These are phyloP conservation scores for Diachrysia chrysitis DNA, from an alignment of 2,888 invertebrate genomes.

Conservation along the genomic window DNA sequence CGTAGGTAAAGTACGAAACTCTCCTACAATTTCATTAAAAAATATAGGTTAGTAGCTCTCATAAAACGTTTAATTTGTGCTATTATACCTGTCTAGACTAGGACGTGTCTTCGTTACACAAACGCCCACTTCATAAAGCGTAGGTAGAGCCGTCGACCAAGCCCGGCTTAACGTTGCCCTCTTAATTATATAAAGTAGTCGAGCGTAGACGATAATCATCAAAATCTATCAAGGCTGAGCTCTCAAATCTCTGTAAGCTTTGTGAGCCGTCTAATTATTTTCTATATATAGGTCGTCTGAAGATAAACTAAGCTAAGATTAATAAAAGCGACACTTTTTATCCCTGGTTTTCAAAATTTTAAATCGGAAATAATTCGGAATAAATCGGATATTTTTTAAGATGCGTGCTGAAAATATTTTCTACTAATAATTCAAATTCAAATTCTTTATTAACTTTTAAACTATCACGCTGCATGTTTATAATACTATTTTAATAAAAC, in stretches of 20 bases:
- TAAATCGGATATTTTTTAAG: no score
- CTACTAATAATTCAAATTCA: no score
- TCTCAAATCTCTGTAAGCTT: slow-evolving; percentile 8
- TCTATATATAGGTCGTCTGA: background rate
- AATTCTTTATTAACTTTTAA: no score
- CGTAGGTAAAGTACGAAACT: background rate
- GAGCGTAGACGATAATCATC: slow-evolving; percentile 33
- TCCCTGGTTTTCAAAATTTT: background rate
- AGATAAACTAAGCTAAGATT: background rate
- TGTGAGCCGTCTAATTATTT: slow-evolving; percentile 5
- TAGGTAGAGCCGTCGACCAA: slow-evolving; percentile 11
- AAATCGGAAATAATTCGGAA: background rate
- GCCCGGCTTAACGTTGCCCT: slow-evolving; percentile 23
- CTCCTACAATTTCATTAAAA: slow-evolving; percentile 3
- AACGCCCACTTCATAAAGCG: slow-evolving; percentile 23
- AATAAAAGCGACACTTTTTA: background rate
- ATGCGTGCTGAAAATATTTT: no score
- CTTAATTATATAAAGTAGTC: slow-evolving; percentile 39
- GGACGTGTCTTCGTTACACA: slow-evolving; percentile 2
- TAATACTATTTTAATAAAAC: no score
- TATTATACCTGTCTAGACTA: slow-evolving; percentile 10
- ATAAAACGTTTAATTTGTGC: slow-evolving; percentile 7
- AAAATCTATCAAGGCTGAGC: slow-evolving; percentile 32
- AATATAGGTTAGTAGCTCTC: background rate
- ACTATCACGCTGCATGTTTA: no score